Evolutionary conservation across 2,888 invertebrate species (phyloP), one percentile per base, ranked within the genome.

Genomic region (Sphecodes monilicornis): DNA sequence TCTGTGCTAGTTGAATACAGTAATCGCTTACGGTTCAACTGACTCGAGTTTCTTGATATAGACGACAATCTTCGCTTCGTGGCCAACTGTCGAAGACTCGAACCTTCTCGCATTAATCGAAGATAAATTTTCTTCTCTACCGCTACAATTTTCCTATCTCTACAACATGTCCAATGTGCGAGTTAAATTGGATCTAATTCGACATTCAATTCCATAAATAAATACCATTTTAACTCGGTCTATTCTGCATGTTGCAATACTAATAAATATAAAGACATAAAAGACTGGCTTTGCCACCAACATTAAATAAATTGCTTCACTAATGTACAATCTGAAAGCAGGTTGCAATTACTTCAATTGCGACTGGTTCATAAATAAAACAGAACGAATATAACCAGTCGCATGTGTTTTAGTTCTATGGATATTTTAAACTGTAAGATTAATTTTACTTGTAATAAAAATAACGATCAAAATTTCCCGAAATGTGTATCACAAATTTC

Each of bases 1-100:
- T 74, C 50, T 46, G 39, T 60, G 66, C 71, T 39, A 72, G n/a
- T 73, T 10, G 69, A 77, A 50, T 70, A 29, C 72, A 50, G 29
- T 57, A 68, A 72, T 26, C 41, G 50, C n/a, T 39, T 39, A 16
- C 10, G 11, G 57, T 68, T 74, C 64, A 29, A 73, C 26, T 54
- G 50, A 43, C 11, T 74, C 74, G 54, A 18, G 32, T 54, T 64
- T 41, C 66, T 32, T 46, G 43, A 73, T 57, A 46, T n/a, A 39
- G 39, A 68, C n/a, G 39, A 68, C n/a, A n/a, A n/a, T 66, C 11
- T n/a, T 32, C n/a, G 39, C 39, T 39, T n/a, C 68, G 36, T 39
- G 36, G 36, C 36, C 32, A 66, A 36, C 22, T 32, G 18, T 60
- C 60, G 60, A 60, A 60, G 18, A 18, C 5, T 29, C 60, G 60